phyloP scores from a whole-genome alignment of 30 jellyfish, hydroid and myxozoan species.

The Aurelia coerulea region DNA sequence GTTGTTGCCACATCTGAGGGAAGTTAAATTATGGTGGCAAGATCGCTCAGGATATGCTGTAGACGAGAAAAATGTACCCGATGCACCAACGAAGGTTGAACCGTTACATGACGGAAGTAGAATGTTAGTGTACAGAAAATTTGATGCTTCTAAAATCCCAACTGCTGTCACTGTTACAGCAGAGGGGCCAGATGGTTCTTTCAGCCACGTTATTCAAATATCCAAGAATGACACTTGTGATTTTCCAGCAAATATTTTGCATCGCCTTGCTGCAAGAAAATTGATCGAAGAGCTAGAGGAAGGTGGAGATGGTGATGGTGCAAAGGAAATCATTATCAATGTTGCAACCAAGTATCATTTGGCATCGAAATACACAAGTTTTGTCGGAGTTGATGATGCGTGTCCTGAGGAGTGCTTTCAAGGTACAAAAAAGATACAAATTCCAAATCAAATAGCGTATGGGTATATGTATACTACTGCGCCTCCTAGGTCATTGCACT shows the following conservation, averaged over 20 bases:
- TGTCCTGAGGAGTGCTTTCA: background rate
- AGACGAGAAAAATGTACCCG: background rate
- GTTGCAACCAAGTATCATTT: background rate
- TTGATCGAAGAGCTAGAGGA: background rate
- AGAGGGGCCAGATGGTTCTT: background rate
- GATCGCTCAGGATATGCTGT: background rate
- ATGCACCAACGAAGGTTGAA: background rate
- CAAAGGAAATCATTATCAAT: background rate
- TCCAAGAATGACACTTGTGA: background rate
- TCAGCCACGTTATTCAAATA: background rate
- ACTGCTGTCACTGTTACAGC: background rate
- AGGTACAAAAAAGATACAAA: too few species aligned
- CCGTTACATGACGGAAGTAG: background rate
- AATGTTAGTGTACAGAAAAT: background rate
- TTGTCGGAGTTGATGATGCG: background rate
- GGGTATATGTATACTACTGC: too few species aligned
- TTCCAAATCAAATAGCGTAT: too few species aligned
- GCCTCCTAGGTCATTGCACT: too few species aligned
- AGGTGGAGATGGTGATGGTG: background rate
- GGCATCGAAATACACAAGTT: constrained; percentile 3
- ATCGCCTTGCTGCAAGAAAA: background rate
- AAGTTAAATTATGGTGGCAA: background rate
- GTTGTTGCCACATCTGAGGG: background rate
- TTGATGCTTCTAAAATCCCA: background rate
- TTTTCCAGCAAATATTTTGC: background rate